phyloP scores from a whole-genome alignment of 1,140 invertebrate species.

The Cotesia typhae region DNA sequence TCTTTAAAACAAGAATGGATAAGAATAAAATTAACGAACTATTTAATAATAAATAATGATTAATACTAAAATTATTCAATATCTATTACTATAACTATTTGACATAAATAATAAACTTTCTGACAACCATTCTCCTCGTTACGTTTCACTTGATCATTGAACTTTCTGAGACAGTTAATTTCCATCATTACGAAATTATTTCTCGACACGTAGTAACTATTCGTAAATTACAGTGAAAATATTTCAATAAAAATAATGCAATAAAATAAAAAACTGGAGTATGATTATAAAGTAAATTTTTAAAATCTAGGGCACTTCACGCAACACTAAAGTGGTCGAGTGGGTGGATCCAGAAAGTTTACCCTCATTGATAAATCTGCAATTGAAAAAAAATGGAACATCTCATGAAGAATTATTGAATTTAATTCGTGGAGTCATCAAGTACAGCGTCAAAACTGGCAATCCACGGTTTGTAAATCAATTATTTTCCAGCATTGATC shows the following conservation, averaged over 20 bases:
- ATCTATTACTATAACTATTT: too few species aligned
- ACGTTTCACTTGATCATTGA: too few species aligned
- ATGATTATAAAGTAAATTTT: constrained; percentile 23
- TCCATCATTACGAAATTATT: too few species aligned
- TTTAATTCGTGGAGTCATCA: constrained; percentile 74
- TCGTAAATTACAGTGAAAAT: background rate
- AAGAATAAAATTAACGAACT: too few species aligned
- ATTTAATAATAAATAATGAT: background rate
- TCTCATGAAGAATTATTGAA: constrained; percentile 74
- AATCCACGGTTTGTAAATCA: constrained; percentile 90
- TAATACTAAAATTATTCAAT: too few species aligned
- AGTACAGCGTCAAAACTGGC: constrained; percentile 86
- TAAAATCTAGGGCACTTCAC: constrained; percentile 64
- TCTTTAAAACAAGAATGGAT: too few species aligned
- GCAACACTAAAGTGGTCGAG: constrained; percentile 76
- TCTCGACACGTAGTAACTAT: too few species aligned
- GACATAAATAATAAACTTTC: too few species aligned
- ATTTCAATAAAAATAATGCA: background rate
- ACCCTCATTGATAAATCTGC: constrained; percentile 72
- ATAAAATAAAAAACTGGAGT: background rate
- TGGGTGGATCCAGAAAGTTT: constrained; percentile 78
- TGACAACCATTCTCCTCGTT: too few species aligned
- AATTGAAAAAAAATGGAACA: constrained; percentile 68
- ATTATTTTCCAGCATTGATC: constrained; percentile 85
- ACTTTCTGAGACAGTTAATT: too few species aligned